Base-by-base conservation (phyloP, 2,113 vertebrate genomes). In the Gymnorhina tibicen region DNA sequence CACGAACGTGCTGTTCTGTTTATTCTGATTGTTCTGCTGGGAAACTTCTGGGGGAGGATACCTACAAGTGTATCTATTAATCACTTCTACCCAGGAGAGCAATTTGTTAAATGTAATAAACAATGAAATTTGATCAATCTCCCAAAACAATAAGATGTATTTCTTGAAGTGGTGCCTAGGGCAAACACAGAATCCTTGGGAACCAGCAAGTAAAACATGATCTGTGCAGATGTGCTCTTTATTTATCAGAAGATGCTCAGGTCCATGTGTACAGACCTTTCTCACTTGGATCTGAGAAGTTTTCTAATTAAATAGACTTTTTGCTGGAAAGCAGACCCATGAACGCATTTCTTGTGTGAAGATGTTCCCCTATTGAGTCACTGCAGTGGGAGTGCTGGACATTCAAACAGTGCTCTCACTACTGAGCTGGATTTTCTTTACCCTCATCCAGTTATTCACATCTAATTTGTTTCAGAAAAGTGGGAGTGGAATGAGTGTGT, bases 81-180 rank as follows among this genome's bases (percentile, higher is more conserved):
- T 93, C 72, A 60, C 72, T 86, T 92, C 62, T 49, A 66, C 67
- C 16, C 67, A 67, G 92, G 91, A 70, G 64, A 92, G 52, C 42
- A 81, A 77, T 91, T 93, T 86, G 52, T 83, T 56, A 88, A 75
- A 75, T 78, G 37, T 74, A 88, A 81, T 74, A 94, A 93, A 69
- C 68, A 78, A 64, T 72, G 63, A 78, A 70, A 88, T 84, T 56
- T 80, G 80, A 84, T 77, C 56, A 67, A 6, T 70, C 52, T 86
- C 52, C 52, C 64, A 30, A 70, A 94, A 72, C 76, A 88, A 5
- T 81, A 90, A 88, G 49, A 84, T 78, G 35, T 64, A 30, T 89
- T 86, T 88, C 79, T 94, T 70, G 52, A 88, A 84, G 44, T 70
- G 47, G 32, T 81, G 82, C 68, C 72, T 28, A 6, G 52, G 41